These are phyloP conservation scores for Frieseomelitta varia DNA, from an alignment of 1,140 invertebrate species.

Conservation along the genomic window DNA sequence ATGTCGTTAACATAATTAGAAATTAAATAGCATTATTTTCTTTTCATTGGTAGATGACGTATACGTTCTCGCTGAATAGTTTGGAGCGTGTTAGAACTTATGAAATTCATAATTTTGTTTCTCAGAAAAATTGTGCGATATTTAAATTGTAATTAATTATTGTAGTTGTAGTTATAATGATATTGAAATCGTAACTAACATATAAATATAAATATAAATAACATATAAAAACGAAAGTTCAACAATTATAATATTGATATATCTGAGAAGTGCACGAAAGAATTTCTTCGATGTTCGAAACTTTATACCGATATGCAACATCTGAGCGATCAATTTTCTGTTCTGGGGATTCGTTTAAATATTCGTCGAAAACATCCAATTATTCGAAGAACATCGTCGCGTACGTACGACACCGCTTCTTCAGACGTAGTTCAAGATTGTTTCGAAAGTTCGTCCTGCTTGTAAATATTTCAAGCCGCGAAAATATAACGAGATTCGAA, in stretches of 20 bases:
- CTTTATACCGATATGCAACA: not conserved
- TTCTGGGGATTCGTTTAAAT: not conserved
- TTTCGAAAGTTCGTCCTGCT: constrained; percentile 4
- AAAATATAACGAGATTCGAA: constrained; percentile 50
- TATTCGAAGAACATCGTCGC: not conserved
- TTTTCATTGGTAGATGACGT: not conserved
- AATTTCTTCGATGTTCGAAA: not conserved
- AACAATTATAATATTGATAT: not conserved
- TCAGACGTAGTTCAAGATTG: not conserved
- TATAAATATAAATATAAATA: no score
- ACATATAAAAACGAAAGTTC: not conserved
- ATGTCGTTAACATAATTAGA: not conserved
- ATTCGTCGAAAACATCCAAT: not conserved
- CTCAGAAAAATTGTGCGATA: no score
- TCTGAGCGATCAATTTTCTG: no score
- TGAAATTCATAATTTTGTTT: no score
- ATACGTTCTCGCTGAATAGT: not conserved
- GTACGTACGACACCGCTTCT: not conserved
- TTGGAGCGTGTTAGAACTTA: not conserved
- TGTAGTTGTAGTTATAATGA: not conserved
- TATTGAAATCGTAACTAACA: not conserved
- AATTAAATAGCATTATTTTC: not conserved
- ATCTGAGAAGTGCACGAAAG: not conserved
- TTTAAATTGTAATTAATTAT: no score
- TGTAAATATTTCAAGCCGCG: constrained; percentile 35